Conservation (phyloP, 2,888 invertebrate species). For the Crematogaster levior region DNA sequence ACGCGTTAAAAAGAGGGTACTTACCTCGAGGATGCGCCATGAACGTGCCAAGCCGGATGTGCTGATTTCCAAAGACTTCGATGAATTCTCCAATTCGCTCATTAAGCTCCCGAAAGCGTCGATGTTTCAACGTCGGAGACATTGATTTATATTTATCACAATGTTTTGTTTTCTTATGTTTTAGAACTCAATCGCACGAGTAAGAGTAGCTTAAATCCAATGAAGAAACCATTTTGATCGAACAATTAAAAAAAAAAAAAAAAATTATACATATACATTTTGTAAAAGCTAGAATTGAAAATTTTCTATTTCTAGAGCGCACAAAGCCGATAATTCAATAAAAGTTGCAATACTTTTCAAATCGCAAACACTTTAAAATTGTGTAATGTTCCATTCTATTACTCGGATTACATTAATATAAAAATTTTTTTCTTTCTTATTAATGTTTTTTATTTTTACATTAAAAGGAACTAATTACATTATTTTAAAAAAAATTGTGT, state of each 20-base stretch:
- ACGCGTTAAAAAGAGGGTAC: slow-evolving; percentile 5
- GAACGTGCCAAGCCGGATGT: background rate
- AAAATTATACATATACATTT: background rate
- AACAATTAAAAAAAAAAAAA: background rate
- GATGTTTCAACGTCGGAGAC: background rate
- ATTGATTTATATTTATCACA: slow-evolving; percentile 30
- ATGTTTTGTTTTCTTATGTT: background rate
- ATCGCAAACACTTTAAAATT: background rate
- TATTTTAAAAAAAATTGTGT: background rate
- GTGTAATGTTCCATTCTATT: background rate
- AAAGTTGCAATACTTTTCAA: no score
- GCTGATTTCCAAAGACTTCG: slow-evolving; percentile 5
- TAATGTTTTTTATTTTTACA: background rate
- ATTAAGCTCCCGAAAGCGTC: slow-evolving; percentile 16
- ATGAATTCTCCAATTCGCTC: slow-evolving; percentile 18
- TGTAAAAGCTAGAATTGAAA: background rate
- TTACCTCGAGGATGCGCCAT: background rate
- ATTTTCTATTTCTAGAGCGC: background rate
- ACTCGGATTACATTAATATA: background rate
- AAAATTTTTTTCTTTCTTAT: background rate
- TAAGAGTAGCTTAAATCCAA: background rate
- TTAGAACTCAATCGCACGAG: background rate
- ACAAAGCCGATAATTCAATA: background rate
- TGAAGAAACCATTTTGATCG: background rate
- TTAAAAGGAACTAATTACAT: background rate